Percentiles rank a stretch among this genome's conserved stretches.
phyloP scores from a whole-genome alignment of 2,113 vertebrate genomes.

The Psophia crepitans region DNA sequence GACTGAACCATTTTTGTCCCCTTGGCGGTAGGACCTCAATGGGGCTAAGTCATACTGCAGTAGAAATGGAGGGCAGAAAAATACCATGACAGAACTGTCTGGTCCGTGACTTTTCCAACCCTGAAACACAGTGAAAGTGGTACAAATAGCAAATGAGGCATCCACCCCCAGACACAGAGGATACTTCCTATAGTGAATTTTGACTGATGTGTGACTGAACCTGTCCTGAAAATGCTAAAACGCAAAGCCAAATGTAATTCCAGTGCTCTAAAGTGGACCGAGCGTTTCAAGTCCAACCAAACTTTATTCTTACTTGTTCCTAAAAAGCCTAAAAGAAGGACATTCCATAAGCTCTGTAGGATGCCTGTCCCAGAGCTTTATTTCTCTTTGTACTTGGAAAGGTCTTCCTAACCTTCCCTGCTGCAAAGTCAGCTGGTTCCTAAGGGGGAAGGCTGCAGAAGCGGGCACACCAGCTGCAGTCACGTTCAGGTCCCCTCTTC shows the following conservation, averaged over 20 bases:
- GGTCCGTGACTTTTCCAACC: neutral
- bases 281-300: neutral
- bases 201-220: neutral
- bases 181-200: neutral
- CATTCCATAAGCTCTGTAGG: neutral
- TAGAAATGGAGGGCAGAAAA: neutral
- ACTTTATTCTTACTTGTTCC: neutral
- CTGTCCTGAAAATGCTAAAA: neutral
- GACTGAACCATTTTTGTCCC: neutral
- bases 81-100: neutral
- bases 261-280: neutral
- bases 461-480: neutral
- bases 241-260: neutral
- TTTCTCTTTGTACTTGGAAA: neutral
- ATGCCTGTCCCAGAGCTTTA: neutral
- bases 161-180: neutral
- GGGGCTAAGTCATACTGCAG: neutral
- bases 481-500: neutral
- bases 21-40: neutral
- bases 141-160: neutral
- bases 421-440: constrained; percentile 50
- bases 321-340: neutral
- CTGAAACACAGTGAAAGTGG: neutral
- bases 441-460: constrained; percentile 33
- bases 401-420: constrained; percentile 45